Evolutionary conservation across 2,113 vertebrate species (phyloP).

Genomic region (Tachysurus fulvidraco): DNA sequence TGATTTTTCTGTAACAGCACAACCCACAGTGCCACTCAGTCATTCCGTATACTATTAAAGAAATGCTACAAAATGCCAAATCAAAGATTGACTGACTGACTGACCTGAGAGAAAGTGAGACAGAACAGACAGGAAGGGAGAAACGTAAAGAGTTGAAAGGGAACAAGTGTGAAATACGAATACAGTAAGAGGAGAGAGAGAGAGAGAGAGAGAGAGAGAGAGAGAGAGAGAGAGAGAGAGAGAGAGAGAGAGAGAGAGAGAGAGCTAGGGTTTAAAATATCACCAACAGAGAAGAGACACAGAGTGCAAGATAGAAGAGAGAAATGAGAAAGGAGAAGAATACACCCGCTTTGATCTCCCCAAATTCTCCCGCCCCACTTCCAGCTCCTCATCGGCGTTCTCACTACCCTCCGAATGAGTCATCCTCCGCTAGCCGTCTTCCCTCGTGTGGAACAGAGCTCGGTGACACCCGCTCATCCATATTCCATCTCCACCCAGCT

Average conservation of each 20-base stretch:
- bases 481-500: constrained; percentile 48
- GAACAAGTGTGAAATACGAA: constrained; percentile 2
- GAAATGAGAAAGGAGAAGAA: background rate
- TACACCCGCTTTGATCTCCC: constrained; percentile 34
- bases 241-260: constrained; percentile 11
- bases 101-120: background rate
- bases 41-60: background rate
- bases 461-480: constrained; percentile 35
- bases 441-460: constrained; percentile 28
- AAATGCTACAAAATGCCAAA: background rate
- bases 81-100: background rate
- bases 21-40: background rate
- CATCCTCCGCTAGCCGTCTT: constrained; percentile 39
- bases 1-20: background rate
- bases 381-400: constrained; percentile 38
- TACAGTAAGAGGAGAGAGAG: constrained; percentile 6
- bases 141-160: background rate
- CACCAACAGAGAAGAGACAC: background rate
- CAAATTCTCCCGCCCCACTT: constrained; percentile 40
- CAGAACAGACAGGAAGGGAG: background rate
- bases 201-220: constrained; percentile 13
- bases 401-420: constrained; percentile 38
- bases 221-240: constrained; percentile 20
- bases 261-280: background rate
- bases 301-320: constrained; percentile 2